Conservation (phyloP, 2,888 invertebrate species). For the Lottia scabra region DNA sequence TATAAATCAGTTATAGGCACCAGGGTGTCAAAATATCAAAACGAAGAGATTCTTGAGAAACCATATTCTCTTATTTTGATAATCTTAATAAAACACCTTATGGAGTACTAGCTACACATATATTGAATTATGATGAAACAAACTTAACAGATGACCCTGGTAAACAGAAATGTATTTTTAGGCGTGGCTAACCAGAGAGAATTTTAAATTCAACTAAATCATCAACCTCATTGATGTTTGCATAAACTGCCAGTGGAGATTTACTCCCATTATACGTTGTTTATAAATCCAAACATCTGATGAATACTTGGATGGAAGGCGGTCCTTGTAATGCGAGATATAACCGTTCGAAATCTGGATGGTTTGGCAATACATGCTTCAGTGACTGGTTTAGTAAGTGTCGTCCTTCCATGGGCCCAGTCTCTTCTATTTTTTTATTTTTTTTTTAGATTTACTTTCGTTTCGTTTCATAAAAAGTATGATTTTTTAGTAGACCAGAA, state of each 20-base stretch:
- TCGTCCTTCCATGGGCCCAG: conserved; percentile 42
- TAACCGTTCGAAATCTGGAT: conserved; percentile 63
- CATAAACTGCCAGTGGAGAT: conserved; percentile 63
- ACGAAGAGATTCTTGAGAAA: not conserved
- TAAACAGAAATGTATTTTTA: conserved; percentile 25
- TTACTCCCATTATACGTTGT: conserved; percentile 67
- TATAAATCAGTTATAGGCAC: not conserved
- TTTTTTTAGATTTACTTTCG: too few species aligned
- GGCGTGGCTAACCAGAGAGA: conserved; percentile 53
- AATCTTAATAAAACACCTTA: conserved; percentile 9
- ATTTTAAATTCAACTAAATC: conserved; percentile 63
- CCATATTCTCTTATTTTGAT: conserved; percentile 12
- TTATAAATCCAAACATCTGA: conserved; percentile 68
- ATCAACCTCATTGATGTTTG: conserved; percentile 64
- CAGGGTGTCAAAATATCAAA: not conserved
- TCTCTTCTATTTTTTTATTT: too few species aligned
- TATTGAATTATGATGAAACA: conserved; percentile 64
- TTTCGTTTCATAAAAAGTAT: too few species aligned
- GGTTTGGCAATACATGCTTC: conserved; percentile 55
- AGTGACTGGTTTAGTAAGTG: conserved; percentile 57
- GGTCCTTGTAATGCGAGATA: conserved; percentile 65
- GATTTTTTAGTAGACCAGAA: too few species aligned
- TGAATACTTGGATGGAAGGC: conserved; percentile 65
- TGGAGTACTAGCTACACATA: conserved; percentile 35
- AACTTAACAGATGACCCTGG: conserved; percentile 65